Evolutionary conservation across 2,888 invertebrate species (phyloP), one percentile per base, ranked within the genome.

Genomic region (Scotopteryx bipunctaria): DNA sequence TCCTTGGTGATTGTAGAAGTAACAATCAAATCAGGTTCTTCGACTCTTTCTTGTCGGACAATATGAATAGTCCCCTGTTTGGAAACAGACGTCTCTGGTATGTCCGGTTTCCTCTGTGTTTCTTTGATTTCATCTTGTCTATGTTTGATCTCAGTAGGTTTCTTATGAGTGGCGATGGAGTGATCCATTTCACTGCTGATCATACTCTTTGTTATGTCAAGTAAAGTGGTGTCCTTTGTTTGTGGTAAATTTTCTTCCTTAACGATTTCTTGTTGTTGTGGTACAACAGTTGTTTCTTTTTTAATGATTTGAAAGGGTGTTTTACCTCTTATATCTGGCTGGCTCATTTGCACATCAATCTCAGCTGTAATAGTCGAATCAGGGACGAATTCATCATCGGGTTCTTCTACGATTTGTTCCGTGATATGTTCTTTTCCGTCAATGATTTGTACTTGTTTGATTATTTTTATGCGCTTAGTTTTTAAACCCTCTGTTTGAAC

Each of bases 351-450:
- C 0, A 83, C 64, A 47, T 78, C 68, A 35, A 83, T 77, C 40
- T 79, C 73, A 46, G 83, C 72, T 21, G 73, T 76, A 0, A 83
- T 59, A 23, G 78, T 81, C 1, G 80, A 68, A 11, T 78, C 73
- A 9, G 83, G 77, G 27, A 77, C 31, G 47, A 63, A 80, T 51
- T 78, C 76, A 51, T 94, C 94, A 73, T 74, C 78, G 0, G 96
- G 95, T 72, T 95, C 95, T 76, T 96, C 96, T 25, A 95, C 90
- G 5, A 95, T 81, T 81, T 95, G 94, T 79, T 96, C 96, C 0
- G 94, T 94, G 0, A 95, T 91, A 55, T 94, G 93, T 81, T 96
- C 96, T 78, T 95, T 94, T 0, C 96, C 96, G 73, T 96, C 94
- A 50, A 95, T 92, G 0, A 95, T 93, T 11, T 94, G 93, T 1